A percentile compares a stretch with the other conserved stretches of the same genome.
Conservation (phyloP, 1,140 invertebrate species). For the Calycopis cecrops region DNA sequence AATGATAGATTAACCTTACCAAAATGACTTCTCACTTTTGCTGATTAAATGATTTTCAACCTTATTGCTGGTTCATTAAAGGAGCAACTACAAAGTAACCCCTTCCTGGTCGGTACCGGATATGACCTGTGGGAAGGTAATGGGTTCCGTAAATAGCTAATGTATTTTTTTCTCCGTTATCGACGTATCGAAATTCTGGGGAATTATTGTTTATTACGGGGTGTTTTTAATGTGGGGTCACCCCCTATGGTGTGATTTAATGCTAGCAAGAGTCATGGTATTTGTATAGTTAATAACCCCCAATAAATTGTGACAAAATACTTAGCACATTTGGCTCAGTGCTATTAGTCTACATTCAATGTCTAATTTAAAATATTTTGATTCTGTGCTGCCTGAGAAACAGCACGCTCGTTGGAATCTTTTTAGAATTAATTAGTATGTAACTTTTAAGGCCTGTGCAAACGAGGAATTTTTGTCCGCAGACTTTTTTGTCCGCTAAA, state of each 20-base stretch:
- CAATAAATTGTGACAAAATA: neutral
- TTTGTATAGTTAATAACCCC: neutral
- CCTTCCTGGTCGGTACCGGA: conserved; percentile 51
- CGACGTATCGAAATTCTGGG: conserved; percentile 10
- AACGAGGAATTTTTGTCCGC: too few species aligned
- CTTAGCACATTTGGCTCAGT: neutral
- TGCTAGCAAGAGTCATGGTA: neutral
- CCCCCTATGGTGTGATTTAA: neutral
- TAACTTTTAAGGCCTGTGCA: too few species aligned
- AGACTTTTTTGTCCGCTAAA: too few species aligned
- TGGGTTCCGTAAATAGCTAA: conserved; percentile 37
- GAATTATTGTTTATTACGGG: neutral
- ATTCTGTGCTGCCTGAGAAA: too few species aligned
- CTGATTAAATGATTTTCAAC: too few species aligned
- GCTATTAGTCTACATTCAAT: too few species aligned
- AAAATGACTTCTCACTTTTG: too few species aligned
- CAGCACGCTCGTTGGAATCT: too few species aligned
- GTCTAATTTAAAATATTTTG: too few species aligned
- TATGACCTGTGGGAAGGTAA: conserved; percentile 56
- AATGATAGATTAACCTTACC: too few species aligned
- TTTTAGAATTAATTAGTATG: too few species aligned
- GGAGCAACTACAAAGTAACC: conserved; percentile 19
- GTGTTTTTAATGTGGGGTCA: neutral
- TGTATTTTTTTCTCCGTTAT: conserved; percentile 21
- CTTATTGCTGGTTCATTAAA: too few species aligned